Conservation (phyloP, 2,113 vertebrate species). For the Paedocypris sp. region DNA sequence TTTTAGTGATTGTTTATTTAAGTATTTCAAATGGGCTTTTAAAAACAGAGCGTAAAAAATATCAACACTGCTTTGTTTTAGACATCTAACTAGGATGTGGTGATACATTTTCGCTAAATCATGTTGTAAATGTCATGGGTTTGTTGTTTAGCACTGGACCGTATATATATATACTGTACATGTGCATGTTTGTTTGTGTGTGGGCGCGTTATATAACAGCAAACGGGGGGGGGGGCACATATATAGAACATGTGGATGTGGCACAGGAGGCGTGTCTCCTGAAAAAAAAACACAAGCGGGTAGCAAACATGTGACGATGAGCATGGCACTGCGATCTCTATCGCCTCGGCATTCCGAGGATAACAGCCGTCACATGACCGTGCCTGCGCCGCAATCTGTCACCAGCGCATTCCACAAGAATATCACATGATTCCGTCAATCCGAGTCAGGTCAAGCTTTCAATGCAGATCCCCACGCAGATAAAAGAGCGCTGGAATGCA, state of each 20-base stretch:
- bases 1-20: no score
- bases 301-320: conserved; percentile 40
- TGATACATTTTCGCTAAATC: no score
- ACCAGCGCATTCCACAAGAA: background rate
- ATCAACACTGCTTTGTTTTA: no score
- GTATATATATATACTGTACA: no score
- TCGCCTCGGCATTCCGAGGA: conserved; percentile 39
- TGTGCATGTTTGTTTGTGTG: no score
- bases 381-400: background rate
- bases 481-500: no score
- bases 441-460: conserved; percentile 3
- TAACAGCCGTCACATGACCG: conserved; percentile 41
- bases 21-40: no score
- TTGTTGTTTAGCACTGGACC: no score
- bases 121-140: no score
- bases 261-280: background rate
- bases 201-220: background rate
- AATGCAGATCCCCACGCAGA: background rate
- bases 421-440: conserved; percentile 41
- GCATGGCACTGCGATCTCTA: conserved; percentile 38
- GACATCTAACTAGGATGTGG: no score
- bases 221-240: background rate
- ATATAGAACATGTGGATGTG: background rate
- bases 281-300: background rate
- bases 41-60: no score